These are phyloP conservation scores for Elysia crispata DNA, from an alignment of 2,888 invertebrate genomes.

Conservation along the genomic window DNA sequence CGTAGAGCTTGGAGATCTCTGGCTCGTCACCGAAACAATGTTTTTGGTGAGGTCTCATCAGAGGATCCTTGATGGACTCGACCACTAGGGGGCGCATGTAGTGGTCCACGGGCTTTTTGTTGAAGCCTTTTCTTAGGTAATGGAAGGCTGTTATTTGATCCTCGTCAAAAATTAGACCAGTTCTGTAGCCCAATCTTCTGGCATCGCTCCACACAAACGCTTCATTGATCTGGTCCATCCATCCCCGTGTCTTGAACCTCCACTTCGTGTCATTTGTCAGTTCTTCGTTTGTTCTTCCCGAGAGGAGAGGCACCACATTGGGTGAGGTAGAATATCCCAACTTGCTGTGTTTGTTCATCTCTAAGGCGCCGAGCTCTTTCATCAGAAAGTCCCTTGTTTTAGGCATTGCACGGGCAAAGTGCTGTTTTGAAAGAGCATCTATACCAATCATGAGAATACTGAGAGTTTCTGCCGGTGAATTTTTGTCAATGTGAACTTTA, in stretches of 20 bases:
- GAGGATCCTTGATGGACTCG: neutral
- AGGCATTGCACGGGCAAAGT: conserved; percentile 55
- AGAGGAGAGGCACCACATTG: conserved; percentile 58
- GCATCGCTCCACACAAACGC: no score
- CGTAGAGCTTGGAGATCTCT: neutral
- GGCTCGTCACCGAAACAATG: conserved; percentile 32
- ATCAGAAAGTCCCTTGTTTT: conserved; percentile 59
- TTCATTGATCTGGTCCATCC: conserved; percentile 10
- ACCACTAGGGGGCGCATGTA: neutral
- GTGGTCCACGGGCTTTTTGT: conserved; percentile 22
- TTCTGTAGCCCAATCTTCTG: conserved; percentile 55
- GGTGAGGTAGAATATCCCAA: conserved; percentile 61
- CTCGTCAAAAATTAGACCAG: conserved; percentile 33
- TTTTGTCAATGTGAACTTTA: neutral
- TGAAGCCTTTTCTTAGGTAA: conserved; percentile 12
- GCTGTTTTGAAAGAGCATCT: conserved; percentile 34
- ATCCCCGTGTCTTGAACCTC: neutral
- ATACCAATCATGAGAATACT: conserved; percentile 35
- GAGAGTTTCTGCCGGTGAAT: conserved; percentile 12
- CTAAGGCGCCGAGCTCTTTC: conserved; percentile 52
- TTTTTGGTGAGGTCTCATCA: neutral
- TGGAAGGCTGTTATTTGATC: conserved; percentile 16
- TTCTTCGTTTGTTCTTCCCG: conserved; percentile 50
- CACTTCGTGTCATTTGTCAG: neutral
- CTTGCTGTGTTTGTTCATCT: conserved; percentile 62